phyloP scores from a whole-genome alignment of 2,888 invertebrate genomes.

The Biston stratarius region DNA sequence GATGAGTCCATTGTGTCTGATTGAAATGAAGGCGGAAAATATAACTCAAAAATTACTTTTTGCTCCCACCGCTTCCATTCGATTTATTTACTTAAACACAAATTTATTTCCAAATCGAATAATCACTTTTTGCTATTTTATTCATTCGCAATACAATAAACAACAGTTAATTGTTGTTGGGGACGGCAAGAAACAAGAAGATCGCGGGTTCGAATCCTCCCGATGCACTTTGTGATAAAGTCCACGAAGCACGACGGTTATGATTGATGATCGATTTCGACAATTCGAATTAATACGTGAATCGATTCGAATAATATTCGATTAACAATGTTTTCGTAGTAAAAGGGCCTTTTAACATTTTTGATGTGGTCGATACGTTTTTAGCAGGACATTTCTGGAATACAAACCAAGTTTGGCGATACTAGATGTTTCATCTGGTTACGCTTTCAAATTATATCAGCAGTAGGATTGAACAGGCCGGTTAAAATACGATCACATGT shows the following conservation, averaged over 20 bases:
- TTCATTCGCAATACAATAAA: constrained; percentile 68
- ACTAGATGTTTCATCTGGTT: constrained; percentile 12
- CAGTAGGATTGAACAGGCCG: background rate
- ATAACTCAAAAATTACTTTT: constrained; percentile 35
- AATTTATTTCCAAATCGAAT: constrained; percentile 57
- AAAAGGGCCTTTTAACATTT: constrained; percentile 60
- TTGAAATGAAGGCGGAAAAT: constrained; percentile 26
- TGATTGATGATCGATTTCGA: constrained; percentile 80
- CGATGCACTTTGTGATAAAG: constrained; percentile 73
- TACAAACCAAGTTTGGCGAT: constrained; percentile 9
- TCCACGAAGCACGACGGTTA: constrained; percentile 66
- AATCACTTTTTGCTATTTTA: constrained; percentile 56
- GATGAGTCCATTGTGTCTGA: constrained; percentile 21
- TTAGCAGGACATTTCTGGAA: constrained; percentile 52
- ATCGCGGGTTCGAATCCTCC: constrained; percentile 55
- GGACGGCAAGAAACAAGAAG: constrained; percentile 56
- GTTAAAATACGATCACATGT: too few relatives aligned
- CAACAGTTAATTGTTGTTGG: constrained; percentile 67
- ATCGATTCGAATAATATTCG: constrained; percentile 62
- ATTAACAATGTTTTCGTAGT: constrained; percentile 60
- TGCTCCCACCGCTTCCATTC: constrained; percentile 7
- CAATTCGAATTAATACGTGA: constrained; percentile 77
- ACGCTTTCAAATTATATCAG: background rate
- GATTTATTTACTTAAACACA: constrained; percentile 51
- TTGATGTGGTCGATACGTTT: constrained; percentile 61